Evolutionary conservation across 2,888 invertebrate species (phyloP).

Genomic region (Uropetala carovei): DNA sequence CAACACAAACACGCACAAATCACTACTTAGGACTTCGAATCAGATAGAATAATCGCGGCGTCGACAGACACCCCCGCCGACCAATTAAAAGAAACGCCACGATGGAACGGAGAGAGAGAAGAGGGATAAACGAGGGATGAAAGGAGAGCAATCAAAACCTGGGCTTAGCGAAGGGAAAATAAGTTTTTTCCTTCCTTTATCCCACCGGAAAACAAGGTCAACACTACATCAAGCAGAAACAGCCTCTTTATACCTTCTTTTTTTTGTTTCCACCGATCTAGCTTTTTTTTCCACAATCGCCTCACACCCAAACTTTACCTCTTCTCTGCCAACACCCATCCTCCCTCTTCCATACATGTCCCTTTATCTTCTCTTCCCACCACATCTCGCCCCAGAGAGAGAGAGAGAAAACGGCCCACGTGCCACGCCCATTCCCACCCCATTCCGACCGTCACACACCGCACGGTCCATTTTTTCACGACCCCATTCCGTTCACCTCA

Average conservation of each 20-base stretch:
- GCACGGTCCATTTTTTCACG: slow-evolving; percentile 42
- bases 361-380: neutral
- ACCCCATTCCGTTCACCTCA: slow-evolving; percentile 35
- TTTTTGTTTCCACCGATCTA: neutral
- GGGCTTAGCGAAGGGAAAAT: neutral
- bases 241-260: slow-evolving; percentile 21
- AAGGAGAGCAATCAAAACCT: slow-evolving; percentile 1
- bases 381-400: neutral
- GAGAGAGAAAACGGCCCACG: slow-evolving; percentile 10
- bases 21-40: no score
- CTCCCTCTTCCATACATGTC: neutral
- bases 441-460: slow-evolving; percentile 36
- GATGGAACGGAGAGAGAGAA: neutral
- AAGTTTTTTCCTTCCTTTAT: neutral
- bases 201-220: slow-evolving; percentile 6
- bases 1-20: no score
- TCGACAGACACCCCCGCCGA: neutral
- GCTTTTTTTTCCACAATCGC: neutral
- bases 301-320: neutral
- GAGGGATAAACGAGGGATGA: neutral
- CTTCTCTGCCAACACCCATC: neutral
- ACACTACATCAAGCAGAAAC: slow-evolving; percentile 23
- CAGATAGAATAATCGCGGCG: neutral
- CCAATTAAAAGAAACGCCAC: neutral
- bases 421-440: slow-evolving; percentile 56